Conservation (phyloP, 2,888 invertebrate species). For the Acrocera orbiculus region DNA sequence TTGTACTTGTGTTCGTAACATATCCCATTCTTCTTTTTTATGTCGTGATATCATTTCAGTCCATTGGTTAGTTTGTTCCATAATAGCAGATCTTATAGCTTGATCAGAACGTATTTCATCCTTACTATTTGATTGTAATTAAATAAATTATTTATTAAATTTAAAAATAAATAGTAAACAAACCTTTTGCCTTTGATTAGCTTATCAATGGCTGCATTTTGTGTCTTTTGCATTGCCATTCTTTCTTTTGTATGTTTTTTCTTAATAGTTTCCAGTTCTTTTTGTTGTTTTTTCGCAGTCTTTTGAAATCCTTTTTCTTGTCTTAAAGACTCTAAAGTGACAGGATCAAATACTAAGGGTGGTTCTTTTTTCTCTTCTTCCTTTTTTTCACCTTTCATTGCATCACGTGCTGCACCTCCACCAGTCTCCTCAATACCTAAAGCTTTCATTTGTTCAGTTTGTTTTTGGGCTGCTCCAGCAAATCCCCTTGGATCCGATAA, state of each 20-base stretch:
- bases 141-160: neutral
- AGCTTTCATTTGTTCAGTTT: constrained; percentile 83
- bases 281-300: constrained; percentile 85
- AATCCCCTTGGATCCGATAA: constrained; percentile 88
- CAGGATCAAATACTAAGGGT: constrained; percentile 69
- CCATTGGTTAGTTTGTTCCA: constrained; percentile 90
- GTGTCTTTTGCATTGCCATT: constrained; percentile 72
- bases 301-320: constrained; percentile 86
- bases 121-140: constrained; percentile 40
- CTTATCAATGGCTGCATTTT: constrained; percentile 83
- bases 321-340: constrained; percentile 71
- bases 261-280: constrained; percentile 79
- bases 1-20: constrained; percentile 63
- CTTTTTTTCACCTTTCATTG: constrained; percentile 49
- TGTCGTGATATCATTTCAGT: constrained; percentile 74
- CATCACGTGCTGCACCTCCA: constrained; percentile 44
- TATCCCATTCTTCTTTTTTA: constrained; percentile 64
- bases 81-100: constrained; percentile 62
- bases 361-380: constrained; percentile 61
- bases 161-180: constrained; percentile 13
- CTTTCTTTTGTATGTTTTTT: constrained; percentile 91
- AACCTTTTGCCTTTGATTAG: constrained; percentile 86
- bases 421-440: constrained; percentile 78
- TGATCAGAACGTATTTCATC: constrained; percentile 64
- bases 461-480: constrained; percentile 70